These are phyloP conservation scores for Nesometra sesokonis DNA, from an alignment of 35 echinoderm and acorn worm genomes.

Conservation along the genomic window DNA sequence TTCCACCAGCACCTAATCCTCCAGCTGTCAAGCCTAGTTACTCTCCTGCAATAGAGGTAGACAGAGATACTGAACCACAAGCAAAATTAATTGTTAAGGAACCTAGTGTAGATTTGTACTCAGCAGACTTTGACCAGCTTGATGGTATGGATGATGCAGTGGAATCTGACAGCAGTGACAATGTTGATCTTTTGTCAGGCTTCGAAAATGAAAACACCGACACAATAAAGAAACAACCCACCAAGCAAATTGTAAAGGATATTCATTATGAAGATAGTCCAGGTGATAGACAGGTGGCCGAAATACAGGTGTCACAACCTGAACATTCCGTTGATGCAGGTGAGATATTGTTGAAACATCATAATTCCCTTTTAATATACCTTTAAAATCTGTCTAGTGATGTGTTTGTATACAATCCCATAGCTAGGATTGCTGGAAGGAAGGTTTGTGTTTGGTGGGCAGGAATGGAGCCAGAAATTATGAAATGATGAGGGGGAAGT, in stretches of 20 bases:
- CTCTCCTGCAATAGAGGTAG: background rate
- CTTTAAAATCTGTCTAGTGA: too few species aligned
- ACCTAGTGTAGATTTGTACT: conserved; percentile 63
- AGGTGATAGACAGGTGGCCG: background rate
- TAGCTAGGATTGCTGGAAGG: too few species aligned
- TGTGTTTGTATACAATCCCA: too few species aligned
- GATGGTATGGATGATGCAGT: conserved; percentile 57
- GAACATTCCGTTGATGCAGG: background rate
- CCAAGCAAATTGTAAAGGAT: conserved; percentile 29
- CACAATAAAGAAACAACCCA: conserved; percentile 97
- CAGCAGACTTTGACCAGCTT: conserved; percentile 68
- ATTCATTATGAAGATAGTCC: background rate
- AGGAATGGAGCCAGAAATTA: too few species aligned
- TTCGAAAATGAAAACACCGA: conserved; percentile 99
- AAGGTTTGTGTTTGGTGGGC: too few species aligned
- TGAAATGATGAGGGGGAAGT: too few species aligned
- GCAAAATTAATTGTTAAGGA: background rate
- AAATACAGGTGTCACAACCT: background rate
- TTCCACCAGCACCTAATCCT: background rate
- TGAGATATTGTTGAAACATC: too few species aligned
- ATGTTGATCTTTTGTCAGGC: conserved; percentile 56
- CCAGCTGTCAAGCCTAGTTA: background rate
- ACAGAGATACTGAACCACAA: background rate
- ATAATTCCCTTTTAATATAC: too few species aligned
- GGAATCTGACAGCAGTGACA: conserved; percentile 61